Evolutionary conservation across 2,113 vertebrate genomes (phyloP).

Genomic region (Apteryx owenii): DNA sequence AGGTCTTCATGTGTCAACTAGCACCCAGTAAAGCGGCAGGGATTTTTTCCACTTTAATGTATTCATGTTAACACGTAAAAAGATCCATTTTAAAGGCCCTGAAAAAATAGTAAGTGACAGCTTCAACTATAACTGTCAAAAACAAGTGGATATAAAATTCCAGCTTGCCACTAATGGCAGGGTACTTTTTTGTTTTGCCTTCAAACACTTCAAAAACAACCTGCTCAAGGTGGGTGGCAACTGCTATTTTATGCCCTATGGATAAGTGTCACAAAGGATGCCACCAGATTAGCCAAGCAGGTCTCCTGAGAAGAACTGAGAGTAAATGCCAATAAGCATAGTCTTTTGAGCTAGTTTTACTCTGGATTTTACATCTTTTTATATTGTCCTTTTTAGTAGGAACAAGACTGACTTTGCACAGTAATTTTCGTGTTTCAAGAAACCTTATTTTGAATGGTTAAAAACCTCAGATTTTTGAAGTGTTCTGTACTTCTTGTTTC

Average conservation of each 20-base stretch:
- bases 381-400: background rate
- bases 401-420: background rate
- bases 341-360: background rate
- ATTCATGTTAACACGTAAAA: conserved; percentile 67
- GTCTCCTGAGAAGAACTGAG: conserved; percentile 13
- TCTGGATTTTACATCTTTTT: background rate
- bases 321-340: background rate
- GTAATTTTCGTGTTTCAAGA: background rate
- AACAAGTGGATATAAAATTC: conserved; percentile 70
- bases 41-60: conserved; percentile 47
- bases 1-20: conserved; percentile 58
- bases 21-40: conserved; percentile 56
- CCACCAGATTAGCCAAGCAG: conserved; percentile 17
- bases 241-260: background rate
- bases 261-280: conserved; percentile 50
- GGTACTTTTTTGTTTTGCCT: conserved; percentile 73
- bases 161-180: conserved; percentile 72
- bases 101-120: conserved; percentile 41
- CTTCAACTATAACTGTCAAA: conserved; percentile 72
- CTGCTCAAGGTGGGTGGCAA: conserved; percentile 73
- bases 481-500: background rate
- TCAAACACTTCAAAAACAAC: conserved; percentile 69
- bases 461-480: background rate
- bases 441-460: background rate
- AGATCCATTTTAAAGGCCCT: conserved; percentile 65